These are phyloP conservation scores for Zaprionus inermis DNA, from an alignment of 1,140 invertebrate genomes.

Conservation along the genomic window DNA sequence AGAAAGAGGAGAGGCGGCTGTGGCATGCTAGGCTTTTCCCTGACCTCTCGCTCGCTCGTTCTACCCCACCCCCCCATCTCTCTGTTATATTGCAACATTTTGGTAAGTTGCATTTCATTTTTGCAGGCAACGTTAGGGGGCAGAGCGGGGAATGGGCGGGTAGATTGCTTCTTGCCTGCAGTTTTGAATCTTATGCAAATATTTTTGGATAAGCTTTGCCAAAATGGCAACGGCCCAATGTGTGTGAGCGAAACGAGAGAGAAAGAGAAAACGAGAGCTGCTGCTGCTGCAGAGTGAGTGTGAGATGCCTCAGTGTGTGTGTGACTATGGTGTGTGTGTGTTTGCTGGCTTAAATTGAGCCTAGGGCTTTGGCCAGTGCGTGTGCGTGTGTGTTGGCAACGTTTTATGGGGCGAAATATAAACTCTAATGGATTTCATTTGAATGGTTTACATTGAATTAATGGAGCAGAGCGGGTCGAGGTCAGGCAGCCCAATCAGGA, in stretches of 20 bases:
- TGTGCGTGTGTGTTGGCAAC: conserved; percentile 20
- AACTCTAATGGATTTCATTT: conserved; percentile 80
- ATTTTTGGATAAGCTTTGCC: conserved; percentile 74
- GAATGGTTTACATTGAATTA: conserved; percentile 74
- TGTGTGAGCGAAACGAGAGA: neutral
- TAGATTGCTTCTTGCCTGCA: conserved; percentile 69
- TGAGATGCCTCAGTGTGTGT: neutral
- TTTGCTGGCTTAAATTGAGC: conserved; percentile 63
- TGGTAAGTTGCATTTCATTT: conserved; percentile 68
- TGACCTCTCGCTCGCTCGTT: neutral
- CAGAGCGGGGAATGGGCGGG: neutral
- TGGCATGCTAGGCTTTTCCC: neutral
- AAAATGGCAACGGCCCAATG: conserved; percentile 53
- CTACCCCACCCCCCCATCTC: neutral
- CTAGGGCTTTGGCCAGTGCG: conserved; percentile 47
- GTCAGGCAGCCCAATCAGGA: neutral
- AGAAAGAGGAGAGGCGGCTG: neutral
- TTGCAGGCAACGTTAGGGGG: conserved; percentile 1
- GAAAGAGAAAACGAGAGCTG: conserved; percentile 16
- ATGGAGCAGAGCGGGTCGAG: conserved; percentile 39
- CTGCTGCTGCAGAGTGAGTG: neutral
- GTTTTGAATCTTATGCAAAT: conserved; percentile 81
- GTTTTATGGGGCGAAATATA: conserved; percentile 76
- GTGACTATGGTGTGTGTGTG: neutral
- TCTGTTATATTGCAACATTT: conserved; percentile 70